Base-by-base conservation (phyloP, 2,113 vertebrate species). In the Oreochromis niloticus region DNA sequence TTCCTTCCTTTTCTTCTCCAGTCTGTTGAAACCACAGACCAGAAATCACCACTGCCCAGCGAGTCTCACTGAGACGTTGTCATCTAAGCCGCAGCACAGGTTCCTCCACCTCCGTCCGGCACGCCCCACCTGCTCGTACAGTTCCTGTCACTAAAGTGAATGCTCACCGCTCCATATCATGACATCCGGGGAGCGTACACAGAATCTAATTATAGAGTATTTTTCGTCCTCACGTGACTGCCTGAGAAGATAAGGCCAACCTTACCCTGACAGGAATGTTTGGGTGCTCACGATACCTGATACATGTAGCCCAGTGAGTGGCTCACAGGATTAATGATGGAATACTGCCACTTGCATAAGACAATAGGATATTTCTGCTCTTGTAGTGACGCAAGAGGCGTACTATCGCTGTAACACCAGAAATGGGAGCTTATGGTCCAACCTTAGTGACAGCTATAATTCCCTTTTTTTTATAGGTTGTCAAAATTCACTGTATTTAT, bases 31-130 rank as follows among this genome's bases (percentile, higher is more conserved):
- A 39, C 36, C 39, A 7, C 80, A 59, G 34, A 13, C 4, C n/a
- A 56, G 24, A 9, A 14, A 46, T 39, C 56, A 27, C 6, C 7
- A 13, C 6, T 16, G 27, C 17, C n/a, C 9, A 3, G 6, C n/a
- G 41, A 27, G 5, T 50, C 56, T 80, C 36, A 19, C 16, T 89
- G 55, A 46, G 46, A 36, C 4, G 17, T 81, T 88, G 85, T 56
- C 12, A n/a, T 63, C 39, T 1, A 41, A 50, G 84, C 87, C 81
- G 93, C 24, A 68, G 83, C 83, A 83, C 95, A 91, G 93, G 94
- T 96, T 95, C 32, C 71, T 88, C 93, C 90, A 85, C 91, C 86
- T 93, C 9, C 7, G 2, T 56, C 80, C 85, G 88, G 90, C 85
- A 91, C 91, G 79, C 36, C 50, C 14, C 43, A 7, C 39, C 59